phyloP scores from a whole-genome alignment of 2,113 vertebrate species.

The Empidonax alnorum region DNA sequence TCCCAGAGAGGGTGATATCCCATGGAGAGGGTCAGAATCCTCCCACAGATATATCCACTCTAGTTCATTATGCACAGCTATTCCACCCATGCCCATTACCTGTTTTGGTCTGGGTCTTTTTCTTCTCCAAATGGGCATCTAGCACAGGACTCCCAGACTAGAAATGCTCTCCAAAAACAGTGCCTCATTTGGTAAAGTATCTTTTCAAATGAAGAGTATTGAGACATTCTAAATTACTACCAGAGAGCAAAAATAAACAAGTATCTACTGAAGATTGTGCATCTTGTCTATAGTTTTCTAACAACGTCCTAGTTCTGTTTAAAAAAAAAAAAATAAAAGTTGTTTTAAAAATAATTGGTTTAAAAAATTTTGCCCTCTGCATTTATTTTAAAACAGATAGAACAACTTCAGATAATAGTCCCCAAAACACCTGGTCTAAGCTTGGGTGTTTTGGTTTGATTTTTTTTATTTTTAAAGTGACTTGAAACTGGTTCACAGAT shows the following conservation, averaged over 20 bases:
- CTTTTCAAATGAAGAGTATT: neutral
- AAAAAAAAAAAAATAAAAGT: no score
- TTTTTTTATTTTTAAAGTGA: neutral
- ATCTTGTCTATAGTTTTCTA: neutral
- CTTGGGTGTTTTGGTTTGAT: rapidly evolving
- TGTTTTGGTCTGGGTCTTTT: neutral
- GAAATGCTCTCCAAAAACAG: neutral
- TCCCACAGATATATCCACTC: rapidly evolving
- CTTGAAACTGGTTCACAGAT: neutral
- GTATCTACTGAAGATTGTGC: neutral
- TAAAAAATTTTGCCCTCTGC: neutral
- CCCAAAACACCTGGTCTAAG: neutral
- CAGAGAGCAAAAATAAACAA: neutral
- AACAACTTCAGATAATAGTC: neutral
- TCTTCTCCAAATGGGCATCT: neutral
- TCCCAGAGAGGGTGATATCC: neutral
- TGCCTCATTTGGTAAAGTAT: neutral
- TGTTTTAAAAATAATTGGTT: no score
- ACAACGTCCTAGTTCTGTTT: neutral
- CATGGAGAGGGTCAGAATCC: neutral
- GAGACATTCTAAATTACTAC: neutral
- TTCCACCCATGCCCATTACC: neutral
- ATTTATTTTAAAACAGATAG: neutral
- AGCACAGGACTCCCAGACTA: neutral
- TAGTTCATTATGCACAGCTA: neutral